A percentile compares a stretch with the other conserved stretches of the same genome.
These are phyloP conservation scores for Picus viridis DNA, from an alignment of 2,797 vertebrate species.

Conservation along the genomic window DNA sequence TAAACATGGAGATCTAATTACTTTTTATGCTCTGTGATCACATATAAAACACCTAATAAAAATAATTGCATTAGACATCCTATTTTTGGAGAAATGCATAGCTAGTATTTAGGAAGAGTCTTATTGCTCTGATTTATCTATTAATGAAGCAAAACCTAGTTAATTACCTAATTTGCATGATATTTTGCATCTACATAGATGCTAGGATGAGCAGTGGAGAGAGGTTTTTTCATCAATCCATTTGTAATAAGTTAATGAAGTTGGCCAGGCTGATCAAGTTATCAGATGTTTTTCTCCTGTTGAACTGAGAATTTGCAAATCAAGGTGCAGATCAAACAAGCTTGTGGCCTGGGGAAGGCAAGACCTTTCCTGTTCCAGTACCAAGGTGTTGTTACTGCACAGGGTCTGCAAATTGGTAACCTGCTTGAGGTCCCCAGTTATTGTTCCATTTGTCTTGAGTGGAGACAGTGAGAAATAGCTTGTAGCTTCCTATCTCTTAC, in stretches of 20 bases:
- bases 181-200: constrained; percentile 42
- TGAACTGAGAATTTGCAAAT: not conserved
- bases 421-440: not conserved
- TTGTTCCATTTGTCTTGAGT: not conserved
- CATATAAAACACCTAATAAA: constrained; percentile 47
- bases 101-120: constrained; percentile 37
- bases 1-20: constrained; percentile 41
- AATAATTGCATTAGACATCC: constrained; percentile 47
- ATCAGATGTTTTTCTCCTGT: not conserved
- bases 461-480: not conserved
- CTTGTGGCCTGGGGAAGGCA: not conserved
- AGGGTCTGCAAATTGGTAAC: not conserved
- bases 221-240: constrained; percentile 33
- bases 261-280: not conserved
- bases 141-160: constrained; percentile 63
- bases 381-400: not conserved
- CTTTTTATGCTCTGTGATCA: constrained; percentile 48
- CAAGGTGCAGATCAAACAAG: not conserved
- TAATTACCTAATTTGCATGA: constrained; percentile 68
- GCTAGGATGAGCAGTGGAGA: not conserved
- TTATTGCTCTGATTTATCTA: constrained; percentile 58
- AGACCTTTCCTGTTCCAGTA: not conserved
- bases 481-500: not conserved
- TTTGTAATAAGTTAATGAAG: constrained; percentile 24
- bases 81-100: constrained; percentile 54